phyloP scores from a whole-genome alignment of 2,113 vertebrate species.

The Kobus ellipsiprymnus region DNA sequence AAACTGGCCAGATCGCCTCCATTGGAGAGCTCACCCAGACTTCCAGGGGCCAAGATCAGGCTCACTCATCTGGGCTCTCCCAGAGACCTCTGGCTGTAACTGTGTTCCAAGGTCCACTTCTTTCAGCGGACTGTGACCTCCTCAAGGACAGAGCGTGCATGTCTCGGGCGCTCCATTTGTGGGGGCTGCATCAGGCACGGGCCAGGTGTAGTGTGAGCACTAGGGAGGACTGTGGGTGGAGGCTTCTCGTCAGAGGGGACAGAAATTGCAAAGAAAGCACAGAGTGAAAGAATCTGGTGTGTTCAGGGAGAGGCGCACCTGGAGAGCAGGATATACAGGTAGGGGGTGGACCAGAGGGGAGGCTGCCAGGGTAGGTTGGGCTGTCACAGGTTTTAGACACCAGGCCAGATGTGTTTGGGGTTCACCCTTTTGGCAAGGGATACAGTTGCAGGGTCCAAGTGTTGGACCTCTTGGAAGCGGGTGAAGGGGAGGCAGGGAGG shows the following conservation, averaged over 20 bases:
- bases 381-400: not conserved
- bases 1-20: not conserved
- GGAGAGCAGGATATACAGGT: not conserved
- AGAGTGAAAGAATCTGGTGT: not conserved
- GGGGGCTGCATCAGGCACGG: not conserved
- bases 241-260: not conserved
- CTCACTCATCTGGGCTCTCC: not conserved
- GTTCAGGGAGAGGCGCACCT: not conserved
- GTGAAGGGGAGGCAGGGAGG: not conserved
- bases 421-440: not conserved
- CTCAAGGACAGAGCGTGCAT: not conserved
- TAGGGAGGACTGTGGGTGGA: not conserved
- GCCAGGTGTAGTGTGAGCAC: not conserved
- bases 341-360: accelerated
- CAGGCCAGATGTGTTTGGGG: not conserved
- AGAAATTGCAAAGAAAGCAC: not conserved
- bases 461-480: not conserved
- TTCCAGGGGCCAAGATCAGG: not conserved
- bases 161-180: not conserved
- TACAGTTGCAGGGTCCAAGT: not conserved
- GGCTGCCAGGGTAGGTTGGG: not conserved
- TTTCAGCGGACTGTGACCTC: not conserved
- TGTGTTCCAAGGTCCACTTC: not conserved
- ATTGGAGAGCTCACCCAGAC: not conserved
- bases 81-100: not conserved